These are phyloP conservation scores for Colinus virginianus DNA, from an alignment of 2,113 vertebrate species.

Conservation along the genomic window DNA sequence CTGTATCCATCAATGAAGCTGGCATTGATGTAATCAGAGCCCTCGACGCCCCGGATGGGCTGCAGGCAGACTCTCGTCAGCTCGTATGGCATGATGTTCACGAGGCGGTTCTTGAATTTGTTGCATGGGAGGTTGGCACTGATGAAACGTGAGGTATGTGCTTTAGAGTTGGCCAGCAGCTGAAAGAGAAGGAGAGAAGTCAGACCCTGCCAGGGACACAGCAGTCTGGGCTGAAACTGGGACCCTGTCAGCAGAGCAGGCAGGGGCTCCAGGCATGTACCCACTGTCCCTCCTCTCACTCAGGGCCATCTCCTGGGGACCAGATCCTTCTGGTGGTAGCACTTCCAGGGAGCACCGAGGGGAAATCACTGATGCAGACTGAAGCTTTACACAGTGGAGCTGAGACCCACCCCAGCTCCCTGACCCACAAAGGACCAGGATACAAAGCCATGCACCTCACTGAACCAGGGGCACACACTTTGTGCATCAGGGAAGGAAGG, in stretches of 20 bases:
- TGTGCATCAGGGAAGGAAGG: background rate
- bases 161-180: conserved; percentile 93
- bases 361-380: background rate
- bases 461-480: background rate
- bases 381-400: background rate
- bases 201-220: background rate
- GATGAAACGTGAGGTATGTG: conserved; percentile 94
- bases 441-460: accelerated
- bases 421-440: background rate
- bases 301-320: background rate
- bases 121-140: conserved; percentile 97
- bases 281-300: accelerated
- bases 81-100: conserved; percentile 97
- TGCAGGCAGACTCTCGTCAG: conserved; percentile 92
- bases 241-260: background rate
- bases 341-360: background rate
- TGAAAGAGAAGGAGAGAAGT: conserved; percentile 58
- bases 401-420: background rate
- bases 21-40: conserved; percentile 97
- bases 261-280: background rate
- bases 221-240: accelerated
- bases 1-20: conserved; percentile 97
- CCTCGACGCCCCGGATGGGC: conserved; percentile 95
- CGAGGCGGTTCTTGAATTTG: conserved; percentile 97
- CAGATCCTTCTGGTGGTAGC: background rate